phyloP scores from a whole-genome alignment of 2,113 vertebrate genomes.

The Dromiciops gliroides region DNA sequence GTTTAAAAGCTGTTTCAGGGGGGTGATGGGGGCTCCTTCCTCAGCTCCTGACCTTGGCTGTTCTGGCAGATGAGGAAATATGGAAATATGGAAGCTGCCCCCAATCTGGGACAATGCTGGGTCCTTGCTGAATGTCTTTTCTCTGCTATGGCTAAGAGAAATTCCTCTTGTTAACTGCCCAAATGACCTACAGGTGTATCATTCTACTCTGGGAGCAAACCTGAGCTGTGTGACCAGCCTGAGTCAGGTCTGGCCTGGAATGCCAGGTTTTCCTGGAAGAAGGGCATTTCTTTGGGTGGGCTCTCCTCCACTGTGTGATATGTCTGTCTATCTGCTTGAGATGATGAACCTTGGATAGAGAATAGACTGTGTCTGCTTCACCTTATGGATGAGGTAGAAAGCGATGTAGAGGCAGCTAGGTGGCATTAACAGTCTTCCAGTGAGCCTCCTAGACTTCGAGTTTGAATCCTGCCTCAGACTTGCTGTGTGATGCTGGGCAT shows the following conservation, averaged over 20 bases:
- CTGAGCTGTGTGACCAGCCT: neutral
- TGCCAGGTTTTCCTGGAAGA: no score
- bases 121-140: neutral
- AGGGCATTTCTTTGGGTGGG: neutral
- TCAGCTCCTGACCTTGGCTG: neutral
- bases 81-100: neutral
- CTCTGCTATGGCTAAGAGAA: neutral
- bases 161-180: neutral
- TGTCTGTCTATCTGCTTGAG: neutral
- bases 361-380: neutral
- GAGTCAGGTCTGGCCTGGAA: neutral
- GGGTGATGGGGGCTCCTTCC: neutral
- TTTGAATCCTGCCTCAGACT: neutral
- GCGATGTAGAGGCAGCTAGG: neutral
- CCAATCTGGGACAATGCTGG: neutral
- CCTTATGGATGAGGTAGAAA: neutral
- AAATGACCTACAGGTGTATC: neutral
- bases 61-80: neutral
- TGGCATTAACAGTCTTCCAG: neutral
- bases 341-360: no score
- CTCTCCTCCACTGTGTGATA: neutral
- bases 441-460: neutral
- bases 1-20: neutral
- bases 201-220: neutral
- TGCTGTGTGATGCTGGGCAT: neutral